Evolutionary conservation across 2,888 invertebrate genomes (phyloP).

Genomic region (Thymelicus acteon): DNA sequence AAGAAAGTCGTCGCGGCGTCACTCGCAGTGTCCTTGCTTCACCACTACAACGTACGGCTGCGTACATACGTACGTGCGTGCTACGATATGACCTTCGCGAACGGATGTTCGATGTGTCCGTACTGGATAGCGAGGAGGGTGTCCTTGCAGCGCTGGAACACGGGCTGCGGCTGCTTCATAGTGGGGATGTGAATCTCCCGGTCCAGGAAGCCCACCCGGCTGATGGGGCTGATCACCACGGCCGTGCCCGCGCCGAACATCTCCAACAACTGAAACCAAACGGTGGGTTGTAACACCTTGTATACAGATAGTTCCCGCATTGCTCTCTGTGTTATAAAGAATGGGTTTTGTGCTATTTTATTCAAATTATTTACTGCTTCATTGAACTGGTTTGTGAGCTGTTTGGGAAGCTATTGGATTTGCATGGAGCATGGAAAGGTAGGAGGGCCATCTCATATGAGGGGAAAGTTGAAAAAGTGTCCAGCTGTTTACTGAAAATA

Average conservation of each 20-base stretch:
- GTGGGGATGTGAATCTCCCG: constrained; percentile 89
- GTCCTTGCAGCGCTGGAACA: constrained; percentile 90
- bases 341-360: no score
- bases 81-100: constrained; percentile 86
- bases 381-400: no score
- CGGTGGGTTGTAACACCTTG: background rate
- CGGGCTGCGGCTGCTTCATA: constrained; percentile 87
- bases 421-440: no score
- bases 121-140: constrained; percentile 95
- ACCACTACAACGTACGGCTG: no score
- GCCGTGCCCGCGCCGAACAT: constrained; percentile 99
- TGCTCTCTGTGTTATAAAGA: no score
- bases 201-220: constrained; percentile 92
- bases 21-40: constrained; percentile 4
- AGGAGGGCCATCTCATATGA: no score
- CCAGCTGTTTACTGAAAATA: no score
- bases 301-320: no score
- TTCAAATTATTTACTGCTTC: no score
- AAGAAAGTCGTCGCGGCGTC: constrained; percentile 3
- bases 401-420: no score
- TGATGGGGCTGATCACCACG: constrained; percentile 96
- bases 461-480: no score
- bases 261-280: constrained; percentile 90
- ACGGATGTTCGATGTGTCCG: constrained; percentile 92
- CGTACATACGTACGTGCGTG: constrained; percentile 40